Conservation (phyloP, 1,140 invertebrate genomes). For the Aculops lycopersici region DNA sequence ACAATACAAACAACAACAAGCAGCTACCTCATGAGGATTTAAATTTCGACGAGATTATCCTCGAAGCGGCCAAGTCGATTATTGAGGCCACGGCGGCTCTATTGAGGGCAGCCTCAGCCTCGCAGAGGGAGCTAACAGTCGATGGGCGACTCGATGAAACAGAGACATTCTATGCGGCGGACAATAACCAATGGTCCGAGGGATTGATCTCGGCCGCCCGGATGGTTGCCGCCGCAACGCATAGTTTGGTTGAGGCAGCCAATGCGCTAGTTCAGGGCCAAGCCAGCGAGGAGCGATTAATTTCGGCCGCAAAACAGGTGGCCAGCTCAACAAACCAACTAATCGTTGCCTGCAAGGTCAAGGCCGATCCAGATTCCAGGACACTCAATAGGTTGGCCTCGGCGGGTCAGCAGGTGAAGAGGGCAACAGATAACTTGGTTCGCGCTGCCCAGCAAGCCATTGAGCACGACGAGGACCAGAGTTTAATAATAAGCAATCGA, state of each 20-base stretch:
- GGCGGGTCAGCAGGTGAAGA: constrained; percentile 84
- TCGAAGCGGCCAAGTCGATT: constrained; percentile 90
- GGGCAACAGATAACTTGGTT: constrained; percentile 85
- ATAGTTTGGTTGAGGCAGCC: constrained; percentile 81
- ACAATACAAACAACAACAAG: too few relatives aligned
- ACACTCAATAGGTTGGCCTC: constrained; percentile 59
- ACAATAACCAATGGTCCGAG: constrained; percentile 96
- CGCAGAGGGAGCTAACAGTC: constrained; percentile 71
- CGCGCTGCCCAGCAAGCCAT: constrained; percentile 68
- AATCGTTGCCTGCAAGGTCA: constrained; percentile 86
- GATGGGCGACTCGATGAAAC: constrained; percentile 24
- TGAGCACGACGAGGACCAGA: constrained; percentile 54
- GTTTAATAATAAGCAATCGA: constrained; percentile 48
- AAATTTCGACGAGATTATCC: constrained; percentile 95
- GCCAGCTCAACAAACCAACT: constrained; percentile 84
- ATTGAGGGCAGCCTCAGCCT: constrained; percentile 75
- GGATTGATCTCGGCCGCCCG: constrained; percentile 79
- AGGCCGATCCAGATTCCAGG: constrained; percentile 74
- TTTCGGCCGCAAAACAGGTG: constrained; percentile 78
- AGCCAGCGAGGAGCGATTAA: constrained; percentile 71
- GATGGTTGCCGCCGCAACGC: constrained; percentile 78
- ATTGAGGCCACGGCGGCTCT: constrained; percentile 77
- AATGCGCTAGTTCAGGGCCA: constrained; percentile 81
- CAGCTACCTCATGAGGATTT: constrained; percentile 39
- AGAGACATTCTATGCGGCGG: constrained; percentile 35